Conservation (phyloP, 1,140 invertebrate species). For the Coenobita brevimanus region DNA sequence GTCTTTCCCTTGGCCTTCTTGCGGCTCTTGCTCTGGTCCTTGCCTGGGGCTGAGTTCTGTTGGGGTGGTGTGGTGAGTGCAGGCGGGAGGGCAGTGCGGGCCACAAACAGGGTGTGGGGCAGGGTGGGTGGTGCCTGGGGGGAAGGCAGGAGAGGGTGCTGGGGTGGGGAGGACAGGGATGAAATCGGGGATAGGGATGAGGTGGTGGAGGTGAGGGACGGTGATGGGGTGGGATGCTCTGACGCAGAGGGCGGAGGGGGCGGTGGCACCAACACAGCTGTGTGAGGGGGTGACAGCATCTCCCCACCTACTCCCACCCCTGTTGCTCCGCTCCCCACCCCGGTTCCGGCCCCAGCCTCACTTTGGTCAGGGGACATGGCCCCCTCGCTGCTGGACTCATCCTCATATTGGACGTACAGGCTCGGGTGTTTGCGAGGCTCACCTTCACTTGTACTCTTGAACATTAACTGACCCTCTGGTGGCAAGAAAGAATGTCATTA, state of each 20-base stretch:
- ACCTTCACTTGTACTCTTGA: slow-evolving; percentile 92
- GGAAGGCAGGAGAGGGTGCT: slow-evolving; percentile 51
- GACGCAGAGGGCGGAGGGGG: slow-evolving; percentile 72
- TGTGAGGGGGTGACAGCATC: slow-evolving; percentile 39
- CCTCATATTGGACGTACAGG: slow-evolving; percentile 85
- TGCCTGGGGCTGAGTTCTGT: slow-evolving; percentile 80
- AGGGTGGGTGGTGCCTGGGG: slow-evolving; percentile 57
- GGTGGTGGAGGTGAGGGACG: slow-evolving; percentile 74
- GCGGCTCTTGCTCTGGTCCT: slow-evolving; percentile 82
- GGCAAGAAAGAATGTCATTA: too few species aligned
- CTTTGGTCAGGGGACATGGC: slow-evolving; percentile 73
- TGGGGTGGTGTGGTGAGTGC: slow-evolving; percentile 69
- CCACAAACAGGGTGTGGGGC: slow-evolving; percentile 64
- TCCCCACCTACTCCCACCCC: slow-evolving; percentile 32
- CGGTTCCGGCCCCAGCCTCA: slow-evolving; percentile 46
- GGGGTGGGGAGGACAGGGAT: slow-evolving; percentile 55
- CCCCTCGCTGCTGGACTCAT: slow-evolving; percentile 89
- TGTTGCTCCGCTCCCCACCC: slow-evolving; percentile 26
- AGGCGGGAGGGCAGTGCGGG: slow-evolving; percentile 60
- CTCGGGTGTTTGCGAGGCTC: slow-evolving; percentile 86
- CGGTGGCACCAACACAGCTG: slow-evolving; percentile 71
- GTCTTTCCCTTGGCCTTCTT: slow-evolving; percentile 92
- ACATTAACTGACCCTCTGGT: slow-evolving; percentile 90
- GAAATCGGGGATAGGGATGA: slow-evolving; percentile 64
- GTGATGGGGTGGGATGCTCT: slow-evolving; percentile 70